phyloP scores from a whole-genome alignment of 2,113 vertebrate species.

The Smithornis capensis region DNA sequence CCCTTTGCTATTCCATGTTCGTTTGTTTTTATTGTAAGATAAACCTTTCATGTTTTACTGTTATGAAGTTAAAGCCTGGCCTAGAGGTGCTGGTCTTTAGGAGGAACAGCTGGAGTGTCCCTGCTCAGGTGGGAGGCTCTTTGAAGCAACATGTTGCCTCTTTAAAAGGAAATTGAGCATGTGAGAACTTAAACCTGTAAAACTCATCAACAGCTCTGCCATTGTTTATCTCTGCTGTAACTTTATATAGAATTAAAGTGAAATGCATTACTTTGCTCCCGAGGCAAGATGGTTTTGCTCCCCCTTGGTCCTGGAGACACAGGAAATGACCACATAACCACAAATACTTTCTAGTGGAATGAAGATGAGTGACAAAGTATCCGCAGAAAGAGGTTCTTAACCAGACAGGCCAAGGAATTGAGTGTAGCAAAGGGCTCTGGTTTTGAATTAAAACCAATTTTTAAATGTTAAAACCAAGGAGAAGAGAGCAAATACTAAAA shows the following conservation, averaged over 20 bases:
- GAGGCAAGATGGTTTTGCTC: neutral
- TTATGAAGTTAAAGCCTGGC: constrained; percentile 69
- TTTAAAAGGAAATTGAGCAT: constrained; percentile 71
- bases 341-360: constrained; percentile 29
- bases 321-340: constrained; percentile 38
- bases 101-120: constrained; percentile 76
- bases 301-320: constrained; percentile 6
- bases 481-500: neutral
- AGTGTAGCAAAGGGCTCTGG: neutral
- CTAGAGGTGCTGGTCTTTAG: constrained; percentile 75
- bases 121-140: constrained; percentile 72
- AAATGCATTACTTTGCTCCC: neutral
- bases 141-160: constrained; percentile 69
- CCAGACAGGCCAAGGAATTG: neutral
- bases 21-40: constrained; percentile 78
- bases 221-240: constrained; percentile 64
- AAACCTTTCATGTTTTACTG: constrained; percentile 80
- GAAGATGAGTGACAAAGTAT: constrained; percentile 15
- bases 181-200: constrained; percentile 69
- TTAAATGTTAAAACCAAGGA: neutral
- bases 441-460: neutral
- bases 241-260: constrained; percentile 50
- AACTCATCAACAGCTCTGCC: constrained; percentile 56
- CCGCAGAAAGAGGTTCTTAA: neutral
- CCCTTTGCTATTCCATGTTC: constrained; percentile 53